Conservation (phyloP, 1,140 invertebrate genomes). For the Zaprionus ghesquierei region DNA sequence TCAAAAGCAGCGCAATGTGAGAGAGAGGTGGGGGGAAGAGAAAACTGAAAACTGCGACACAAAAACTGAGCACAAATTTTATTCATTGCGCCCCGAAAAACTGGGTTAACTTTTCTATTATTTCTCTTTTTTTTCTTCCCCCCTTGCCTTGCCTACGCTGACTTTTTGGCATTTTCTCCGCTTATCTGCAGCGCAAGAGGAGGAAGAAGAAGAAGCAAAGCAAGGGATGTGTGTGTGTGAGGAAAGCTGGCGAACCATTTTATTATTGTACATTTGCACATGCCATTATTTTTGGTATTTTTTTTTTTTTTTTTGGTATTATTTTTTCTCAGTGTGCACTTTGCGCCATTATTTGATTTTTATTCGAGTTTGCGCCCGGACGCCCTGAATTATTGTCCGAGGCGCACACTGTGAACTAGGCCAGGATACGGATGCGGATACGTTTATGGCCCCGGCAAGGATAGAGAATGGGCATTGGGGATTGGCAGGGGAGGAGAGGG, state of each 20-base stretch:
- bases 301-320: conserved; percentile 3
- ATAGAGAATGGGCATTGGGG: not conserved
- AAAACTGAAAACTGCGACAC: conserved; percentile 34
- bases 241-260: conserved; percentile 2
- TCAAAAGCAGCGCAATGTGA: not conserved
- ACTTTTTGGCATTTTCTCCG: conserved; percentile 20
- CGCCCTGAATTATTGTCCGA: conserved; percentile 67
- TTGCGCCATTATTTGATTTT: conserved; percentile 76
- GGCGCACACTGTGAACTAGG: conserved; percentile 71
- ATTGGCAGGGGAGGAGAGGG: not conserved
- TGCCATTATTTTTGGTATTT: conserved; percentile 9
- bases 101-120: conserved; percentile 56
- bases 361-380: conserved; percentile 57
- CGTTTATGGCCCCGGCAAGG: conserved; percentile 13
- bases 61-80: conserved; percentile 45
- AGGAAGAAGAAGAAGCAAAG: too few relatives aligned
- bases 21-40: not conserved
- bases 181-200: conserved; percentile 9
- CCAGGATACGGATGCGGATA: conserved; percentile 42
- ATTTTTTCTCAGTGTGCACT: conserved; percentile 42
- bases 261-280: conserved; percentile 39
- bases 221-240: too few relatives aligned
- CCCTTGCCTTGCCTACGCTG: conserved; percentile 8
- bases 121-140: conserved; percentile 31
- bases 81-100: conserved; percentile 45